These are phyloP conservation scores for Adrianichthys oophorus DNA, from an alignment of 2,797 vertebrate species.

Conservation along the genomic window DNA sequence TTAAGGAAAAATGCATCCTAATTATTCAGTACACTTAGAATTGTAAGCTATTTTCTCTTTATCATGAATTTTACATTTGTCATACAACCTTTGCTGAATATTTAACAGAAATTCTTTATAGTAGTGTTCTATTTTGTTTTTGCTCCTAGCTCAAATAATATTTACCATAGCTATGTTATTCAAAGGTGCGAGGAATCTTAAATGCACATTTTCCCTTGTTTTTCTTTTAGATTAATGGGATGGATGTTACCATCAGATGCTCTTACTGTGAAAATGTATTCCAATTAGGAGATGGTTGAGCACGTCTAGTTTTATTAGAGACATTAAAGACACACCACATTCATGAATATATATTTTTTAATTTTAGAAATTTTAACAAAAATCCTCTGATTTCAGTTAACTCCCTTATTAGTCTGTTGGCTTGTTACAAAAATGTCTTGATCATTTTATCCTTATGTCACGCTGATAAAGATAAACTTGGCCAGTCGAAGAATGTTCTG, in stretches of 20 bases:
- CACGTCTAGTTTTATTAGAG: slow-evolving; percentile 69
- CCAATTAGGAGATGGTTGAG: slow-evolving; percentile 68
- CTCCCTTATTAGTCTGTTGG: no score
- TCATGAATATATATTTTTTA: slow-evolving; percentile 6
- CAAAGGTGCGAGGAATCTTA: slow-evolving; percentile 52
- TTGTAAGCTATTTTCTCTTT: no score
- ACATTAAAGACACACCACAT: slow-evolving; percentile 58
- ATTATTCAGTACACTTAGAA: slow-evolving; percentile 27
- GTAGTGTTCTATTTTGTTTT: slow-evolving; percentile 24
- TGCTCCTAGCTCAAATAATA: slow-evolving; percentile 17
- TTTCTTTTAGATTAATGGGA: slow-evolving; percentile 72
- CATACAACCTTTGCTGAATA: slow-evolving; percentile 10
- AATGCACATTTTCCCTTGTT: slow-evolving; percentile 23
- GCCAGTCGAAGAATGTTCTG: no score
- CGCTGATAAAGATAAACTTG: no score
- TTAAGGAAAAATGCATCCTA: slow-evolving; percentile 9
- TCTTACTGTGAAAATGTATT: slow-evolving; percentile 67
- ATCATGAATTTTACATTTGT: no score
- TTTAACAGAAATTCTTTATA: slow-evolving; percentile 35
- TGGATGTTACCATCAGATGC: slow-evolving; percentile 70
- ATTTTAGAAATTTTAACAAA: slow-evolving; percentile 41
- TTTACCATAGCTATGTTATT: slow-evolving; percentile 44
- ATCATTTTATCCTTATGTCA: no score
- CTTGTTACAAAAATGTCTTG: no score
- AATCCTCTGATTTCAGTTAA: background rate